phyloP scores from a whole-genome alignment of 2,888 invertebrate genomes.

The Adelognathus sp. region DNA sequence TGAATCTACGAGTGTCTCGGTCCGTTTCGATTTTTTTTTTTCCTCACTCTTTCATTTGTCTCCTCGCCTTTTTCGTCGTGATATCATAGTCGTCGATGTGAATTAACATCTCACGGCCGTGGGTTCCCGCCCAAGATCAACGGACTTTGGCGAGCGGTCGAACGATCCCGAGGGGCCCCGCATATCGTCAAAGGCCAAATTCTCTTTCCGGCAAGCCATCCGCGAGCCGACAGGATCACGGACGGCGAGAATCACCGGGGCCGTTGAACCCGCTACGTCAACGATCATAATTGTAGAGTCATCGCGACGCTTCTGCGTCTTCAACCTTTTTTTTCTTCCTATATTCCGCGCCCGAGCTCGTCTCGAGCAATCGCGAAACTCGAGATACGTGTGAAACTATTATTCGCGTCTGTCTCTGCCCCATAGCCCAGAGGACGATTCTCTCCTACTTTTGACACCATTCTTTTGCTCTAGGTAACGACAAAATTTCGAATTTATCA shows the following conservation, averaged over 20 bases:
- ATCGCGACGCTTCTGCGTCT: conserved; percentile 17
- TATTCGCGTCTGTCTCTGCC: neutral
- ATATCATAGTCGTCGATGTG: conserved; percentile 8
- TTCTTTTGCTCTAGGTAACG: no score
- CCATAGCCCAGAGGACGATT: neutral
- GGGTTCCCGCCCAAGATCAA: conserved; percentile 52
- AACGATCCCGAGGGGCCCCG: neutral
- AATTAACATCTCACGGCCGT: conserved; percentile 33
- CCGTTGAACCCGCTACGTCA: conserved; percentile 46
- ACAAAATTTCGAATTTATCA: no score
- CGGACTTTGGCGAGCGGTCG: conserved; percentile 29
- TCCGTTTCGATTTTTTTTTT: conserved; percentile 39
- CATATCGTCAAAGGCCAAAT: conserved; percentile 46
- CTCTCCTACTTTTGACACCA: no score
- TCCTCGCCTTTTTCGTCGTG: conserved; percentile 5
- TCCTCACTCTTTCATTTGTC: conserved; percentile 44
- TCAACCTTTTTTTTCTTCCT: conserved; percentile 16
- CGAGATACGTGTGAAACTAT: neutral
- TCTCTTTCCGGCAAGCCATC: conserved; percentile 45
- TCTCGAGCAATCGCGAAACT: neutral
- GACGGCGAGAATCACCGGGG: conserved; percentile 23
- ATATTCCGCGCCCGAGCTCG: conserved; percentile 1
- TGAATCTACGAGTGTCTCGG: conserved; percentile 44
- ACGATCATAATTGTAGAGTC: conserved; percentile 45
- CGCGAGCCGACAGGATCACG: conserved; percentile 19